A percentile compares a stretch with the other conserved stretches of the same genome.
Conservation (phyloP, 2,113 vertebrate species). For the Ginglymostoma cirratum region DNA sequence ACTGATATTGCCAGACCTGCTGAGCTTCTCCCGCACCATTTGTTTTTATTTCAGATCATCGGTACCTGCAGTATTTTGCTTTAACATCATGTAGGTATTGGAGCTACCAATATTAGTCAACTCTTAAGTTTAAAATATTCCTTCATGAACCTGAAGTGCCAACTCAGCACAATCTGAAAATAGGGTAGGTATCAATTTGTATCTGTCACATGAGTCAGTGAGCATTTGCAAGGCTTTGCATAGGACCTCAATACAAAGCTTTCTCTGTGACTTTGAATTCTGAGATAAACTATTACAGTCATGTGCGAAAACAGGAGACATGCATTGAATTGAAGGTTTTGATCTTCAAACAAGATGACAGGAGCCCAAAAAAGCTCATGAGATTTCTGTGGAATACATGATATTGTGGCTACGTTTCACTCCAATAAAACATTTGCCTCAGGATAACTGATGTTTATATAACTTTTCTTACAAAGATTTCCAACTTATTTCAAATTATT, state of each 20-base stretch:
- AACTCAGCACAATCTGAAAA: background rate
- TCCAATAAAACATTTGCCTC: background rate
- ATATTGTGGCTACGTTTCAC: background rate
- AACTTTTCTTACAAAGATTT: too few relatives aligned
- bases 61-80: too few relatives aligned
- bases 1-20: too few relatives aligned
- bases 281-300: background rate
- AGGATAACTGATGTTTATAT: too few relatives aligned
- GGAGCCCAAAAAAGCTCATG: background rate
- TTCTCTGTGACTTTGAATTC: background rate
- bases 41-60: too few relatives aligned
- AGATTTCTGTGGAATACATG: background rate
- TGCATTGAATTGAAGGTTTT: background rate
- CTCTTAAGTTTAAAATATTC: background rate
- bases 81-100: too few relatives aligned
- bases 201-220: background rate
- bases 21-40: too few relatives aligned
- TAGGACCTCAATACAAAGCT: background rate
- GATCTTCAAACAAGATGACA: background rate
- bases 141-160: background rate
- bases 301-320: background rate
- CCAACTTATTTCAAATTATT: too few relatives aligned
- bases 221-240: background rate
- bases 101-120: background rate
- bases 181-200: background rate